These are phyloP conservation scores for Endomychus coccineus DNA, from an alignment of 2,888 invertebrate species.

Conservation along the genomic window DNA sequence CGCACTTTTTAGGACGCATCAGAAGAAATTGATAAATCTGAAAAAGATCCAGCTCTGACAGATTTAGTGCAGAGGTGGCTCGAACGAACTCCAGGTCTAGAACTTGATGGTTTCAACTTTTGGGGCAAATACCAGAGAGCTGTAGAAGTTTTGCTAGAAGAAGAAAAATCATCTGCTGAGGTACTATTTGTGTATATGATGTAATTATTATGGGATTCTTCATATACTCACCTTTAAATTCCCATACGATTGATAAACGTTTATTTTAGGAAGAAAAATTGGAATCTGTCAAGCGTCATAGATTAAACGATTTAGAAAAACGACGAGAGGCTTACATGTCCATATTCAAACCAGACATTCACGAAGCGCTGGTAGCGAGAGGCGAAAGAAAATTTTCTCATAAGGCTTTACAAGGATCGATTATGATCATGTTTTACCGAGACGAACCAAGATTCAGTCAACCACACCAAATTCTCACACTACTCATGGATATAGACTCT, in stretches of 20 bases:
- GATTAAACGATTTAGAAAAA: constrained; percentile 67
- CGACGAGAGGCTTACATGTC: constrained; percentile 80
- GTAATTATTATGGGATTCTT: too few species aligned
- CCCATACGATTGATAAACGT: too few species aligned
- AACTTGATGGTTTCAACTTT: constrained; percentile 79
- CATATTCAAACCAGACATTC: constrained; percentile 77
- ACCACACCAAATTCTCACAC: constrained; percentile 88
- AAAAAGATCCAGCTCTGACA: constrained; percentile 77
- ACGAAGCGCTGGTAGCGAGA: constrained; percentile 73
- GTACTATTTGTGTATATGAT: too few species aligned
- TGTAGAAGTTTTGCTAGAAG: constrained; percentile 63
- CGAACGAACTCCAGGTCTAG: constrained; percentile 88
- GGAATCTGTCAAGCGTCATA: too few species aligned
- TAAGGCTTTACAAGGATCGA: constrained; percentile 89
- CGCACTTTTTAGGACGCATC: constrained; percentile 46
- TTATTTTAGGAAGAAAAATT: too few species aligned
- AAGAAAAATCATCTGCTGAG: constrained; percentile 57
- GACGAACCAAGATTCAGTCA: constrained; percentile 97
- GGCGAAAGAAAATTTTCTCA: constrained; percentile 87
- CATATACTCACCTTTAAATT: too few species aligned
- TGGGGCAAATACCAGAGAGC: constrained; percentile 83
- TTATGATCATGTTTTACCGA: constrained; percentile 95
- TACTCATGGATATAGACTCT: constrained; percentile 97
- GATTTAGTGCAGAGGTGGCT: constrained; percentile 88
- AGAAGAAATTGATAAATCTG: constrained; percentile 56